phyloP scores from a whole-genome alignment of 2,888 invertebrate genomes.

The Dascillus cervinus region DNA sequence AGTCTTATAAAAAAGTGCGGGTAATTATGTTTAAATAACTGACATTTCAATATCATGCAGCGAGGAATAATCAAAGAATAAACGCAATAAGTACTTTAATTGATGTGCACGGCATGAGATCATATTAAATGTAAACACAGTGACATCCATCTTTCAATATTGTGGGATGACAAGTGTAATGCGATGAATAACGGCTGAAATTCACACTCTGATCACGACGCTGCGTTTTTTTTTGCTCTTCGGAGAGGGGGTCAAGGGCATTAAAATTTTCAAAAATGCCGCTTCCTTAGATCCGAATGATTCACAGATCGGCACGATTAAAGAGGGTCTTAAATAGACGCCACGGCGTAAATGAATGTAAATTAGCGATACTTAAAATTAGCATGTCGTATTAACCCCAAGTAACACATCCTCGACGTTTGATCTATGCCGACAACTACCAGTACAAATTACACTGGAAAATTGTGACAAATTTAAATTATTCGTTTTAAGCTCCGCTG shows the following conservation, averaged over 20 bases:
- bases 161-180: constrained; percentile 6
- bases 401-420: constrained; percentile 32
- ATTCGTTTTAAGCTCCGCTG: constrained; percentile 20
- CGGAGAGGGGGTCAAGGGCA: background rate
- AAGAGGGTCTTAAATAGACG: constrained; percentile 30
- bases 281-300: constrained; percentile 15
- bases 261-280: constrained; percentile 1
- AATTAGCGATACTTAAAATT: constrained; percentile 41
- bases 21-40: too few species aligned
- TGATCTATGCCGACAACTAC: constrained; percentile 27
- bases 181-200: constrained; percentile 7
- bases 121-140: constrained; percentile 7
- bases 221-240: background rate
- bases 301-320: constrained; percentile 30
- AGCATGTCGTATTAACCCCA: constrained; percentile 40
- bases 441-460: constrained; percentile 15
- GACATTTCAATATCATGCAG: too few species aligned
- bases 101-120: constrained; percentile 9
- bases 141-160: constrained; percentile 6
- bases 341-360: constrained; percentile 40
- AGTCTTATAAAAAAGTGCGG: too few species aligned
- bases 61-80: too few species aligned
- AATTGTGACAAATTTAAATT: constrained; percentile 17
- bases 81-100: too few species aligned
- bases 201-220: background rate